Base-by-base conservation (phyloP, 2,888 invertebrate genomes). In the Lycocerus yunnanus region DNA sequence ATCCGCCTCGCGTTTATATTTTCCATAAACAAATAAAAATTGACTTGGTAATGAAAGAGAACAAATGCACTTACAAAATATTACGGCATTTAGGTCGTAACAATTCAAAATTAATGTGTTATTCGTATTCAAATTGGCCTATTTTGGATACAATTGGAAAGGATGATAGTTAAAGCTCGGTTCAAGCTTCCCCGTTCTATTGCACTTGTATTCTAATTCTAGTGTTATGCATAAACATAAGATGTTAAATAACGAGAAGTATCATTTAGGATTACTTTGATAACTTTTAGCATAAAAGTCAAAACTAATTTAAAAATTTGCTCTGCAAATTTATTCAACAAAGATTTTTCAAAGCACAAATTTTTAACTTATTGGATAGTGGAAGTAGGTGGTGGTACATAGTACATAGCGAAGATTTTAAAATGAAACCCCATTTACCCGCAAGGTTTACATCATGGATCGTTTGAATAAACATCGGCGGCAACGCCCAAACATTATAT, bases 71-170 rank as follows among this genome's bases (percentile, higher is more conserved):
- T 18, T 61, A 6, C 10, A 20, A 69, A 74, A 72, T 72, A 58
- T 43, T 72, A 80, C 78, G 78, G 79, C 80, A 83, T 82, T 82
- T 80, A 72, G 77, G 80, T 82, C 80, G 80, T 80, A 80, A 79
- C 77, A 72, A 78, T 80, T 81, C 78, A 80, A 80, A 80, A 80
- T 80, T 78, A 80, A 81, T 80, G 80, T 79, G 82, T 83, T 83
- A 82, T 83, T 83, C 82, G 81, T 82, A 82, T 82, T 81, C 81
- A 83, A 83, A 82, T 83, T 79, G 80, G 77, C 77, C 80, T 80
- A 78, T 81, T 79, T 79, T 75, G 76, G 72, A 77, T 77, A 82
- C 81, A 82, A 82, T 81, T 78, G 80, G 79, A 81, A 79, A 78
- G 80, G 79, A 78, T 77, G 80, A 75, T 73, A 67, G 78, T 69